phyloP scores from a whole-genome alignment of 1,140 invertebrate genomes.

The Zaprionus kolodkinae region DNA sequence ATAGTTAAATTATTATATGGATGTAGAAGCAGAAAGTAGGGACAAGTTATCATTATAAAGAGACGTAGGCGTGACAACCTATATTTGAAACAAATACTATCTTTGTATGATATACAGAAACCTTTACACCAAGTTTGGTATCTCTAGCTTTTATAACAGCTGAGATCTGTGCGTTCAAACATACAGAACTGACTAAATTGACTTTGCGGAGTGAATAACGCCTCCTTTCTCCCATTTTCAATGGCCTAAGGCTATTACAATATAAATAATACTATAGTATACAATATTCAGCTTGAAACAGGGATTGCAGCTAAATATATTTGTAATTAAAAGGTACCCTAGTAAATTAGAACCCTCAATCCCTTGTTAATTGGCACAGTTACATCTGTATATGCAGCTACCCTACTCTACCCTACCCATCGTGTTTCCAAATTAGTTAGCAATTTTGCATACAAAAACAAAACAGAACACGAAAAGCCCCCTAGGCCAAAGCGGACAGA shows the following conservation, averaged over 20 bases:
- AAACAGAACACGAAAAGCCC: neutral
- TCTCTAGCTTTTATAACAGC: neutral
- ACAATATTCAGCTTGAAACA: neutral
- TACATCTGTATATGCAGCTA: neutral
- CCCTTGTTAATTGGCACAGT: neutral
- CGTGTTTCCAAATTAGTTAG: conserved; percentile 22
- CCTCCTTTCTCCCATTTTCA: too few species aligned
- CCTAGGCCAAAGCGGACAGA: conserved; percentile 26
- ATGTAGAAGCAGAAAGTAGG: too few species aligned
- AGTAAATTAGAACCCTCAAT: neutral
- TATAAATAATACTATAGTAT: neutral
- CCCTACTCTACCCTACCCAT: conserved; percentile 3
- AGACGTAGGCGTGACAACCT: too few species aligned
- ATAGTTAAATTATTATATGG: too few species aligned
- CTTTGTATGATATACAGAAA: neutral
- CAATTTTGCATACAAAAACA: conserved; percentile 3
- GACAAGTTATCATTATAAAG: too few species aligned
- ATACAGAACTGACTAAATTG: neutral
- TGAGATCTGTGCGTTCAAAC: neutral
- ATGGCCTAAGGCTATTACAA: too few species aligned
- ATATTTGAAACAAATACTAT: neutral
- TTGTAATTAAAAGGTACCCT: neutral
- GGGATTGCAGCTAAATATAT: neutral
- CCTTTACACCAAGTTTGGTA: neutral
- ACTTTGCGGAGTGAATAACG: neutral